Conservation (phyloP, 2,797 vertebrate genomes). For the Meda fulgida region DNA sequence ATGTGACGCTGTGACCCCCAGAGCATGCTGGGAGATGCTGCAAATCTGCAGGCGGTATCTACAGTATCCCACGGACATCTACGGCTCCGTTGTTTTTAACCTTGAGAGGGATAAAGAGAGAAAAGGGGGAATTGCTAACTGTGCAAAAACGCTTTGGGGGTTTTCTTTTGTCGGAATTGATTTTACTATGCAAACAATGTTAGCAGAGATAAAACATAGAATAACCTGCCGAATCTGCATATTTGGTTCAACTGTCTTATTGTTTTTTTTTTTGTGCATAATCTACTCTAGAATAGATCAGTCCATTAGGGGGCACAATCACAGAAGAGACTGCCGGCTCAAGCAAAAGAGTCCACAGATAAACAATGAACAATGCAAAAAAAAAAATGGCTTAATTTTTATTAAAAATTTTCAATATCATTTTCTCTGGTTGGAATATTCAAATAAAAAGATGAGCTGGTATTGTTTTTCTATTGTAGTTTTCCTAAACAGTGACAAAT, state of each 20-base stretch:
- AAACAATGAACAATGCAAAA: constrained; percentile 14
- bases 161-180: neutral
- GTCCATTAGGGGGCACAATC: constrained; percentile 56
- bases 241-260: constrained; percentile 26
- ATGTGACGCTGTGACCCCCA: constrained; percentile 13
- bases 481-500: neutral
- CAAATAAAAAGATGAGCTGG: neutral
- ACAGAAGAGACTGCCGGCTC: constrained; percentile 47
- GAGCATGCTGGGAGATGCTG: constrained; percentile 19
- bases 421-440: neutral
- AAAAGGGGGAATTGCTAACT: constrained; percentile 46
- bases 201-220: constrained; percentile 8
- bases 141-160: constrained; percentile 19
- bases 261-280: constrained; percentile 17
- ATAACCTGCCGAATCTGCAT: constrained; percentile 19
- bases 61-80: constrained; percentile 32
- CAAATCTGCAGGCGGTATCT: constrained; percentile 37
- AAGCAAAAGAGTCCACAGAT: constrained; percentile 49
- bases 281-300: constrained; percentile 48
- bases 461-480: neutral
- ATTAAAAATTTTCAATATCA: neutral
- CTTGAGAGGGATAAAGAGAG: constrained; percentile 53
- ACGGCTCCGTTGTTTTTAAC: constrained; percentile 21
- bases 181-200: constrained; percentile 26
- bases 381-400: neutral